These are phyloP conservation scores for Crypturellus tataupa DNA, from an alignment of 2,797 vertebrate species.

Conservation along the genomic window DNA sequence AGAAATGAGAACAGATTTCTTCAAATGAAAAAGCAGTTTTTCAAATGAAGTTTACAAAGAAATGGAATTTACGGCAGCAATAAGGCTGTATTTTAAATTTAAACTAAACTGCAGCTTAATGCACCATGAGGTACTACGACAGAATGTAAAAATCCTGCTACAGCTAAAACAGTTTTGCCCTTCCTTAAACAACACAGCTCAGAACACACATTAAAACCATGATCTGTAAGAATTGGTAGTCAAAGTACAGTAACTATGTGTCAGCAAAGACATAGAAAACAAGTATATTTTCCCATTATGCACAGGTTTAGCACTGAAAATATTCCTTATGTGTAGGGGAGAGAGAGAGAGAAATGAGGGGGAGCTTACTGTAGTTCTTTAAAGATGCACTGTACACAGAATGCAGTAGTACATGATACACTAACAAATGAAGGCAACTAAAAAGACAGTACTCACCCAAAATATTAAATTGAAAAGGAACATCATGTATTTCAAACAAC, in stretches of 20 bases:
- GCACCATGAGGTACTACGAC: not conserved
- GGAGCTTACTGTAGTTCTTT: conserved; percentile 52
- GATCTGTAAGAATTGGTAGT: not conserved
- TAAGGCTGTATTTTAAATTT: not conserved
- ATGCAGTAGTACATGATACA: conserved; percentile 30
- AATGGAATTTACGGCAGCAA: not conserved
- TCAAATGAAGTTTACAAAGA: conserved; percentile 23
- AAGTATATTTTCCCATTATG: not conserved
- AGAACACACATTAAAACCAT: not conserved
- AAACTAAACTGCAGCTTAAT: conserved; percentile 6
- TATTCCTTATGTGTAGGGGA: conserved; percentile 62
- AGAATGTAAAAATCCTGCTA: conserved; percentile 27
- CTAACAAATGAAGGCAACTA: conserved; percentile 5
- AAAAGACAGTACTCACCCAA: conserved; percentile 91
- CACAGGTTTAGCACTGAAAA: conserved; percentile 41
- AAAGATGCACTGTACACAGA: conserved; percentile 27
- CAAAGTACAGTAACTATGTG: not conserved
- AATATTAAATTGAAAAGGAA: conserved; percentile 99
- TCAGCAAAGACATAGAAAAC: not conserved
- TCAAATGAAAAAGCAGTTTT: conserved; percentile 43
- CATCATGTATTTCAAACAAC: conserved; percentile 99
- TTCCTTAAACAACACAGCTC: conserved; percentile 5
- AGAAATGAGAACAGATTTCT: conserved; percentile 18
- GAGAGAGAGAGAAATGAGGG: not conserved
- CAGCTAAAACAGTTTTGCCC: conserved; percentile 30